Percentiles rank a stretch among this genome's conserved stretches.
Evolutionary conservation across 30 jellyfish, hydroid and myxozoan species (phyloP).

Genomic region (Hydractinia symbiolongicarpus): DNA sequence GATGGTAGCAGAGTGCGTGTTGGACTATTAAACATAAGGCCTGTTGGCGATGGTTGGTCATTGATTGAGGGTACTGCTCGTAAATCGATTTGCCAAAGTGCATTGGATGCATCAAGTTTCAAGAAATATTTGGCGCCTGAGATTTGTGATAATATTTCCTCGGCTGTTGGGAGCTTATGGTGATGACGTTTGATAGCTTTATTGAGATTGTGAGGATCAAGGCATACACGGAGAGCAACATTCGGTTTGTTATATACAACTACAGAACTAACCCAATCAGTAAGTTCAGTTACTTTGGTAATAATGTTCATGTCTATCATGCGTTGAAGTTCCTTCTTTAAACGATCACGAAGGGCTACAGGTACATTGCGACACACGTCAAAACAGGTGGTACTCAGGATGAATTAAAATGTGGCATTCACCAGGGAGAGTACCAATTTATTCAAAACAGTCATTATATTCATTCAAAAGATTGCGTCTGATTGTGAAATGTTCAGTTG

Average conservation of each 20-base stretch:
- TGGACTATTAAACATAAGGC: slow-evolving; percentile 32
- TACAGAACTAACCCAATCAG: slow-evolving; percentile 68
- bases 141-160: slow-evolving; percentile 51
- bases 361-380: slow-evolving; percentile 44
- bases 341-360: slow-evolving; percentile 34
- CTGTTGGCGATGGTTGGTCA: slow-evolving; percentile 43
- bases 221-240: slow-evolving; percentile 66
- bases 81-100: slow-evolving; percentile 34
- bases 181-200: slow-evolving; percentile 61
- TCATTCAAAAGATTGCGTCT: slow-evolving; percentile 7
- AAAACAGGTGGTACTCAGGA: slow-evolving; percentile 52
- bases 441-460: slow-evolving; percentile 65
- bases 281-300: slow-evolving; percentile 45
- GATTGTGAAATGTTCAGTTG: background rate
- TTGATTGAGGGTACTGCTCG: slow-evolving; percentile 36
- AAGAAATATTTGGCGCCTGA: slow-evolving; percentile 61
- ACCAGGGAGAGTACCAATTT: slow-evolving; percentile 57
- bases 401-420: slow-evolving; percentile 52
- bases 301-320: slow-evolving; percentile 43
- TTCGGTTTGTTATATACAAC: slow-evolving; percentile 50
- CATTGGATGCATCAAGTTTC: slow-evolving; percentile 55
- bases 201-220: slow-evolving; percentile 69
- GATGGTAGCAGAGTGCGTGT: slow-evolving; percentile 48
- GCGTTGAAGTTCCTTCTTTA: slow-evolving; percentile 53
- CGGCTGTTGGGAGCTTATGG: slow-evolving; percentile 58